phyloP scores from a whole-genome alignment of 2,888 invertebrate species.

The Boloria selene region DNA sequence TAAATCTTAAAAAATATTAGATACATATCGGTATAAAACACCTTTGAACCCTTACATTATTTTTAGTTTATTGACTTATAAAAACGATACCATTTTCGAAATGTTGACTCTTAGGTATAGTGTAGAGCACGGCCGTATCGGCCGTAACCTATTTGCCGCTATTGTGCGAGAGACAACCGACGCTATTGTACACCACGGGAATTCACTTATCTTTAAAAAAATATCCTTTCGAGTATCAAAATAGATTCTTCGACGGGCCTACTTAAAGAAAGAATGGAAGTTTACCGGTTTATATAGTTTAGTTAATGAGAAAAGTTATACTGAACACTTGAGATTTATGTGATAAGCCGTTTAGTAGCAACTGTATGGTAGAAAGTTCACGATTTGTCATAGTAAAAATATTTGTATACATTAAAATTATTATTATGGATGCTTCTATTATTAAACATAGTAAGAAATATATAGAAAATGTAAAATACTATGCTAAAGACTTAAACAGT shows the following conservation, averaged over 20 bases:
- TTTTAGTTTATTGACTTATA: background rate
- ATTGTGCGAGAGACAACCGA: conserved; percentile 39
- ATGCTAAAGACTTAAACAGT: too few species aligned
- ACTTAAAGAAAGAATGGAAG: conserved; percentile 8
- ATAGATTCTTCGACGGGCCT: conserved; percentile 21
- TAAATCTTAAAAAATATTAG: conserved; percentile 14
- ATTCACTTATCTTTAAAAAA: conserved; percentile 44
- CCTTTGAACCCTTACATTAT: conserved; percentile 9
- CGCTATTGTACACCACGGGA: conserved; percentile 41
- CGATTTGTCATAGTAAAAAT: too few species aligned
- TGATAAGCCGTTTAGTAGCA: background rate
- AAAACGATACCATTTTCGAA: background rate
- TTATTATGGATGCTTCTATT: too few species aligned
- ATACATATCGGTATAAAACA: background rate
- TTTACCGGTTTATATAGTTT: background rate
- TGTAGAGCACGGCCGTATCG: conserved; percentile 18
- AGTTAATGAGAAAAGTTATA: too few species aligned
- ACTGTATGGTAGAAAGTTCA: too few species aligned
- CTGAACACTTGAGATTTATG: too few species aligned
- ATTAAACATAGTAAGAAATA: too few species aligned
- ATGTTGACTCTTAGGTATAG: background rate
- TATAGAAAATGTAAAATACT: too few species aligned
- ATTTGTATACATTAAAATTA: too few species aligned
- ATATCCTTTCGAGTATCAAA: conserved; percentile 32
- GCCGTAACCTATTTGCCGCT: conserved; percentile 44